Evolutionary conservation across 2,113 vertebrate species (phyloP).

Genomic region (Tenrec ecaudatus): DNA sequence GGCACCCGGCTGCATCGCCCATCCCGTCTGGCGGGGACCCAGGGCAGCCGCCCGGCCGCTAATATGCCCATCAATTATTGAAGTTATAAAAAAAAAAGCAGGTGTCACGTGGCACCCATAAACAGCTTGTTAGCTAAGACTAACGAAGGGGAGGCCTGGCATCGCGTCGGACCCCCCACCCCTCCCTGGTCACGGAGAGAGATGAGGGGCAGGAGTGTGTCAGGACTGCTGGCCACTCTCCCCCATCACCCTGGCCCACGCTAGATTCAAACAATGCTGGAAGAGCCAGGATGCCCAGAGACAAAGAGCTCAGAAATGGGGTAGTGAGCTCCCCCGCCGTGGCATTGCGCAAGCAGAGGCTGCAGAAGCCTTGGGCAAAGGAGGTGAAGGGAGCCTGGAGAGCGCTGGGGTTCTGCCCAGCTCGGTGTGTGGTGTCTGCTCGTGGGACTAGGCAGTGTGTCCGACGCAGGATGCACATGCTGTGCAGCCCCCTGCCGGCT

Average conservation of each 20-base stretch:
- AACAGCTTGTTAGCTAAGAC: slow-evolving; percentile 86
- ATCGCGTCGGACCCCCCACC: slow-evolving; percentile 7
- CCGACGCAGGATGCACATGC: neutral
- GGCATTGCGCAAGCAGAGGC: rapidly evolving
- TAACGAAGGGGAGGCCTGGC: slow-evolving; percentile 78
- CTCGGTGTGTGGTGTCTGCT: neutral
- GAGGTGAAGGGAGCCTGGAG: neutral
- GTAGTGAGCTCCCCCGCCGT: neutral
- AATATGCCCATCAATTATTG: slow-evolving; percentile 87
- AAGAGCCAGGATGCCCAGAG: neutral
- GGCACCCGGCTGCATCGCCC: slow-evolving; percentile 83
- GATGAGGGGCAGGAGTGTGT: neutral
- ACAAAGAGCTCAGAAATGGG: neutral
- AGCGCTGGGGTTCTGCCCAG: neutral
- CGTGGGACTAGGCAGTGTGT: neutral
- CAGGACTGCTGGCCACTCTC: neutral
- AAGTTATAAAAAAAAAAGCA: slow-evolving; percentile 87
- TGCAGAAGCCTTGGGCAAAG: neutral
- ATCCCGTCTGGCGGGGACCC: slow-evolving; percentile 85
- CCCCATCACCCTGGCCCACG: neutral
- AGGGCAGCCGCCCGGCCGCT: slow-evolving; percentile 81
- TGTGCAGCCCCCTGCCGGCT: neutral
- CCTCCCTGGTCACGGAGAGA: neutral
- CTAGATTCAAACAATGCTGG: neutral
- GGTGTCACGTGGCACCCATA: slow-evolving; percentile 83